phyloP scores from a whole-genome alignment of 2,113 vertebrate genomes.

The Phylloscopus whistleri region DNA sequence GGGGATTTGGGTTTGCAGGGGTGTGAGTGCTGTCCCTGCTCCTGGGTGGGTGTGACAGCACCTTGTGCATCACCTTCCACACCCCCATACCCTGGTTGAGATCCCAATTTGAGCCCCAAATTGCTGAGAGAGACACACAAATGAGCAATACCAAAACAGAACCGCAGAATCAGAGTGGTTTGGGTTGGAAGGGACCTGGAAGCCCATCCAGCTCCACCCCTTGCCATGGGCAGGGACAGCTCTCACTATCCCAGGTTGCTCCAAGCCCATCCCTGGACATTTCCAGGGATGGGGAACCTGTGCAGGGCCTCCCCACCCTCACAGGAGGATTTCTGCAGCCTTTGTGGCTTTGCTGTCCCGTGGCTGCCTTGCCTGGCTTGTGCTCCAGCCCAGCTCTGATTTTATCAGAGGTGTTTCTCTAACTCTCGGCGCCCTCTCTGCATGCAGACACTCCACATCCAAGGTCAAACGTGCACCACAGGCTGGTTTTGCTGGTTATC shows the following conservation, averaged over 20 bases:
- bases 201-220: neutral
- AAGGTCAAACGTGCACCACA: neutral
- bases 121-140: neutral
- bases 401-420: neutral
- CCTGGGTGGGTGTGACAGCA: neutral
- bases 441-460: neutral
- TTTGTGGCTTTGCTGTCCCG: neutral
- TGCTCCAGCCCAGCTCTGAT: neutral
- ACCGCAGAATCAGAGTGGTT: rapidly evolving
- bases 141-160: neutral
- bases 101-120: neutral
- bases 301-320: neutral
- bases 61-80: rapidly evolving
- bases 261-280: neutral
- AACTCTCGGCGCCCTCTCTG: neutral
- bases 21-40: neutral
- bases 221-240: neutral
- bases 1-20: neutral
- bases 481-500: neutral
- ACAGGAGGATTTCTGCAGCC: neutral
- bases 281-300: neutral
- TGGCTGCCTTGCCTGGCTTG: neutral
- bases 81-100: rapidly evolving
- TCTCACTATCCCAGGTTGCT: neutral
- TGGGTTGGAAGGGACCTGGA: neutral